Base-by-base conservation (phyloP, 2,888 invertebrate species). In the Tiliacea aurago region DNA sequence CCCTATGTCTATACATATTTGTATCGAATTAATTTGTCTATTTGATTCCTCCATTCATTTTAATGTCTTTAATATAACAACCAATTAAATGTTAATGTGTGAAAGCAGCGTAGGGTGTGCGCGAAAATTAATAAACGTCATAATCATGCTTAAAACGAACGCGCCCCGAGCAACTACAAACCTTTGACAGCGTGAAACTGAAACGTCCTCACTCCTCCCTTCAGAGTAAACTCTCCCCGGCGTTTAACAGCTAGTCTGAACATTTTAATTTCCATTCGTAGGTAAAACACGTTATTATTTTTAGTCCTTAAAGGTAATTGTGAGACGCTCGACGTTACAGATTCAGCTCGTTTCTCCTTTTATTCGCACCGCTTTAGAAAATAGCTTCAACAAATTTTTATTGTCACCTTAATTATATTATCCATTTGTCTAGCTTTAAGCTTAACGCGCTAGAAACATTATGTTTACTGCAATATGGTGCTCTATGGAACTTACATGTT, bases 91-190 rank as follows among this genome's bases (percentile, higher is more conserved):
- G 68, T 64, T 62, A 62, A 83, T 83, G 81, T 83, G 77, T 83
- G 73, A 84, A 84, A 75, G 77, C 71, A 76, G 61, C 65, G 72
- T 72, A 84, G 78, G 79, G 81, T 72, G 76, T 85, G 83, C 71
- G 83, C 87, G 88, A 89, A 90, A 80, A 91, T 91, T 91, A 91
- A 90, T 92, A 93, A 93, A 91, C 89, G 86, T 89, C 83, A 83
- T 76, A 84, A 86, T 86, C 72, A 81, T 75, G 83, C 84, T 84
- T 83, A 87, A 86, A 90, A 88, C 78, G 84, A 85, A 83, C 87
- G 85, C 86, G 82, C 85, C 77, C 70, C 82, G 62, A 84, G 83
- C 87, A 78, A 83, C 85, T 87, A 77, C 81, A 83, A 81, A 89
- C 88, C 89, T 91, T 91, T 92, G 90, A 91, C 85, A 87, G 84